phyloP scores from a whole-genome alignment of 2,113 vertebrate species.

The Saguinus midas region DNA sequence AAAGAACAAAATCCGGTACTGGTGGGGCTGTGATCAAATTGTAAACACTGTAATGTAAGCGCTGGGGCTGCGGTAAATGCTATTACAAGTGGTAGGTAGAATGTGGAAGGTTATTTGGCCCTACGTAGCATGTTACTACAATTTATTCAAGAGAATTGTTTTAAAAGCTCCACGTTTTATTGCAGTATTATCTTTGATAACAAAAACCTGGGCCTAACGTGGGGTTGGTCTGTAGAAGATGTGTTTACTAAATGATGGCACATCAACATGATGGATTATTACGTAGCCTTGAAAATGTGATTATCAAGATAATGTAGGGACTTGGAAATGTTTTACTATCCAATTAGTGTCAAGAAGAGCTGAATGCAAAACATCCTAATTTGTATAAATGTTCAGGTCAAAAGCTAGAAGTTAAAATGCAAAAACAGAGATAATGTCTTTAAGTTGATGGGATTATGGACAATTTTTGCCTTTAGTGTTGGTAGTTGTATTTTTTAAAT shows the following conservation, averaged over 20 bases:
- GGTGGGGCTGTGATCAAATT: not conserved
- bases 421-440: not conserved
- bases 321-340: slow-evolving; percentile 15
- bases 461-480: slow-evolving; percentile 18
- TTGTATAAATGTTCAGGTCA: not conserved
- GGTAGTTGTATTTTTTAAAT: not conserved
- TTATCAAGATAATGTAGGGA: slow-evolving; percentile 22
- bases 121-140: not conserved
- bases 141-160: not conserved
- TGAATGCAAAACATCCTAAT: not conserved
- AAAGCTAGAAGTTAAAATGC: not conserved
- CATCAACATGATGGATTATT: slow-evolving; percentile 9
- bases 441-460: not conserved
- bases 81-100: not conserved
- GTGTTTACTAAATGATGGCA: not conserved
- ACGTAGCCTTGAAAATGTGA: slow-evolving; percentile 1
- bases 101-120: not conserved
- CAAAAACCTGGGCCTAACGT: not conserved
- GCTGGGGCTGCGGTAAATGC: not conserved
- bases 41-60: not conserved
- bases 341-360: slow-evolving; percentile 35
- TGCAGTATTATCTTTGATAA: not conserved
- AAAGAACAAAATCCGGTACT: not conserved
- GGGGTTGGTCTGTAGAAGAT: not conserved
- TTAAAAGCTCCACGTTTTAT: not conserved